Evolutionary conservation across 1,140 invertebrate genomes (phyloP), one percentile per base, ranked within the genome.

Genomic region (Uloborus diversus): DNA sequence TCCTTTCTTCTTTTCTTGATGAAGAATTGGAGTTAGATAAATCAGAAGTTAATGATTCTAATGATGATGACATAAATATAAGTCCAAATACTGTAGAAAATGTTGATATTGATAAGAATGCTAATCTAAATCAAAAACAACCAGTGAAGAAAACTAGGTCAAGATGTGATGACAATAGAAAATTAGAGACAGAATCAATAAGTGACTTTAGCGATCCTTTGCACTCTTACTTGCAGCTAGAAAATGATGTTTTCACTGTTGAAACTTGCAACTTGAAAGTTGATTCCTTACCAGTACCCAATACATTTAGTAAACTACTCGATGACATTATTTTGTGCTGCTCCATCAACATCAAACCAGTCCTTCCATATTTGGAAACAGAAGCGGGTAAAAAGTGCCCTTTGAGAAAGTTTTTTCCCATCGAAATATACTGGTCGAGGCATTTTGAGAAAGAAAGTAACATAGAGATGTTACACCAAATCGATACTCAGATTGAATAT

Each of bases 291-390:
- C 91, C 91, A 1, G 86, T 90, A 9, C 4, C 89, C 2, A 92
- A 92, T 84, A 90, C 90, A 66, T 95, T 96, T 82, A 90, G 91
- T 53, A 92, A 92, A 84, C 89, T 91, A 2, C 86, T 96, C 3
- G 91, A 92, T 79, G 92, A 80, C 30, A 57, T 81, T 9, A 71
- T 79, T 61, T 82, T 98, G 0, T 95, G 93, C 0, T 90, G 93
- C 81, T 98, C 96, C 0, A 96, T 96, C 0, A 95, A 93, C 87
- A 88, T 96, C 1, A 92, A 92, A 78, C 94, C 95, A 83, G 90
- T 92, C 0, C 88, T 96, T 51, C 97, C 97, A 0, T 98, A 93
- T 87, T 86, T 98, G 76, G 94, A 97, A 86, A 96, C 95, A 0
- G 93, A 94, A 84, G 87, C 87, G 2, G 95, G 96, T 0, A 89